Evolutionary conservation across 1,140 invertebrate species (phyloP), one percentile per base, ranked within the genome.

Genomic region (Lucilia sericata): DNA sequence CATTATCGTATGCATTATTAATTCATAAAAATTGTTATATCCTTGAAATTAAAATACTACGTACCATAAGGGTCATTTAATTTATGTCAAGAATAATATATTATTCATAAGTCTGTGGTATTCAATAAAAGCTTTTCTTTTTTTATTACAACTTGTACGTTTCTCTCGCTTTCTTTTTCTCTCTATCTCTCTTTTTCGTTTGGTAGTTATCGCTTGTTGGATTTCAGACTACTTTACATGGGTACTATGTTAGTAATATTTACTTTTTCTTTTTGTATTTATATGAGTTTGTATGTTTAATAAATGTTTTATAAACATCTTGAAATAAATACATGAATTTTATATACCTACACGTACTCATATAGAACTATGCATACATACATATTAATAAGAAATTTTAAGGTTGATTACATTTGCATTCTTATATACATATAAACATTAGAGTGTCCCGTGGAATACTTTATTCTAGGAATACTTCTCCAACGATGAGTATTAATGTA

Each of bases 71-170:
- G 47, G 76, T 80, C 76, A 80, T 80, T 80, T 80, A 80, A 80
- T 80, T 80, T 80, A 80, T 80, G 76, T 80, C 76, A 80, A 80
- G 76, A 80, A 80, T 80, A 80, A 80, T 80, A 80, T 80, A 80
- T 80, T 80, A 80, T 80, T 80, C 42, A 80, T 80, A 80, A 80
- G 76, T 21, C 76, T 49, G 76, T 80, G 76, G 42, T 80, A 80
- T 80, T 80, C 76, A 80, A 80, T 80, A 80, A 80, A 80, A 80
- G 76, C 76, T 49, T 80, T 49, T 25, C 21, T 42, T 30, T 21
- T 75, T 36, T 9, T 80, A n/a, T n/a, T 34, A 34, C 7, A 42
- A 42, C 10, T 8, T 42, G 5, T 42, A 42, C 42, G 5, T 7
- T 10, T 42, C 42, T 42, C 25, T 30, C 25, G 25, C 25, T 30